A percentile compares a stretch with the other conserved stretches of the same genome.
These are phyloP conservation scores for Oryzaephilus surinamensis DNA, from an alignment of 1,140 invertebrate genomes.

Conservation along the genomic window DNA sequence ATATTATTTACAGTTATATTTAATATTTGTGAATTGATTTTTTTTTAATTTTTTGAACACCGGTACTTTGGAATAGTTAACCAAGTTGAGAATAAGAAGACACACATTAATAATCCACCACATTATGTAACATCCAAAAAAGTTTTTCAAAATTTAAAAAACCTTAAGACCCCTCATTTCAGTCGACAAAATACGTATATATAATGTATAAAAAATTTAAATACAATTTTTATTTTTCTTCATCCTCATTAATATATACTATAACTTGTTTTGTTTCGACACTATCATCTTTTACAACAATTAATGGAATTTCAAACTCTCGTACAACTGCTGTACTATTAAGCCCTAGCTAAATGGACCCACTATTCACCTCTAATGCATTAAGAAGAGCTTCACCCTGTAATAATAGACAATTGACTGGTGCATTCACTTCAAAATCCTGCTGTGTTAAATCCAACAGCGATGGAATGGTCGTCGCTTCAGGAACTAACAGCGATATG, in stretches of 20 bases:
- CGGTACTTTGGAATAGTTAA: too few relatives aligned
- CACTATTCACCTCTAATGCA: conserved; percentile 37
- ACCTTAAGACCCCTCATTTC: conserved; percentile 12
- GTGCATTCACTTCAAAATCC: conserved; percentile 48
- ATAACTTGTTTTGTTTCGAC: conserved; percentile 16
- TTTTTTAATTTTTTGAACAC: too few relatives aligned
- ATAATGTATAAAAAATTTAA: neutral
- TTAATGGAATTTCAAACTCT: conserved; percentile 24
- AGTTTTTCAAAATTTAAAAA: too few relatives aligned
- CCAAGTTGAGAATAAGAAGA: too few relatives aligned
- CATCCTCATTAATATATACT: conserved; percentile 9
- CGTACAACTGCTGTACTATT: conserved; percentile 13
- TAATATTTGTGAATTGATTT: too few relatives aligned
- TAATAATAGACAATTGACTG: conserved; percentile 36
- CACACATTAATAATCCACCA: too few relatives aligned
- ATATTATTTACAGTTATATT: too few relatives aligned
- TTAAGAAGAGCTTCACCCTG: conserved; percentile 43
- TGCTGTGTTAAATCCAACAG: conserved; percentile 41
- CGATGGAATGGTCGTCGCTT: conserved; percentile 34
- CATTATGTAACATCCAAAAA: too few relatives aligned
- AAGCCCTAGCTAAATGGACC: conserved; percentile 24
- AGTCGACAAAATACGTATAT: conserved; percentile 5
- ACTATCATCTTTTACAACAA: conserved; percentile 15
- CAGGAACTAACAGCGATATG: conserved; percentile 35
- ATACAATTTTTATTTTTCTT: conserved; percentile 5